Base-by-base conservation (phyloP, 2,113 vertebrate species). In the Ctenomys sociabilis region DNA sequence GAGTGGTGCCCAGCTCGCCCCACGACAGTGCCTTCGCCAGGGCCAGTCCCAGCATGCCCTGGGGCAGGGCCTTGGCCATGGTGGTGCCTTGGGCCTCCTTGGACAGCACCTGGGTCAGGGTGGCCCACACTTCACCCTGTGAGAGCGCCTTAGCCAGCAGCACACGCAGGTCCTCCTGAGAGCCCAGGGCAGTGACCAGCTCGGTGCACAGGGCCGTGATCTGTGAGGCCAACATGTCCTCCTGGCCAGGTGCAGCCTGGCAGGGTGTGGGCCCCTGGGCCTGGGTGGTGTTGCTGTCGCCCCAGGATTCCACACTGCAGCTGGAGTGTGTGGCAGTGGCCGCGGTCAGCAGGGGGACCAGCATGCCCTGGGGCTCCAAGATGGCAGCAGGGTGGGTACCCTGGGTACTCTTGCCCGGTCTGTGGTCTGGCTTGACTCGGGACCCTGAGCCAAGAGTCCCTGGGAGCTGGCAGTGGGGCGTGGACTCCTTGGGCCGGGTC, bases 101-200 rank as follows among this genome's bases (percentile, higher is more conserved):
- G 81, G 97, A 93, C 70, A 97, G 68, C 1, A 92, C 97, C 78
- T 96, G 97, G 90, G 49, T 92, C 90, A 97, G 30, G 4, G 82
- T 85, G 0, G 94, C 61, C 66, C 78, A 78, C 26, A 95, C 92
- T 22, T 97, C 96, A 0, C 88, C 92, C 66, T 96, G 97, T 1
- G 96, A 92, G 24, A 98, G 81, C 8, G 90, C 93, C 75, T 92
- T 96, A 5, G 61, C 63, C 85, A 97, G 61, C 63, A 97, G 66
- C 13, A 59, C 0, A 0, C 78, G 61, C 35, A 97, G 88, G 17
- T 96, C 96, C 54, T 98, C 95, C 32, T 94, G 95, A 49, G 97
- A 96, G 17, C 80, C 72, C 88, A 97, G 90, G 24, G 66, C 5
- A 0, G 87, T 0, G 0, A 78, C 95, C 70, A 97, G 85, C 22